Evolutionary conservation across 2,113 vertebrate genomes (phyloP), one percentile per base, ranked within the genome.

Genomic region (Rhinichthys klamathensis): DNA sequence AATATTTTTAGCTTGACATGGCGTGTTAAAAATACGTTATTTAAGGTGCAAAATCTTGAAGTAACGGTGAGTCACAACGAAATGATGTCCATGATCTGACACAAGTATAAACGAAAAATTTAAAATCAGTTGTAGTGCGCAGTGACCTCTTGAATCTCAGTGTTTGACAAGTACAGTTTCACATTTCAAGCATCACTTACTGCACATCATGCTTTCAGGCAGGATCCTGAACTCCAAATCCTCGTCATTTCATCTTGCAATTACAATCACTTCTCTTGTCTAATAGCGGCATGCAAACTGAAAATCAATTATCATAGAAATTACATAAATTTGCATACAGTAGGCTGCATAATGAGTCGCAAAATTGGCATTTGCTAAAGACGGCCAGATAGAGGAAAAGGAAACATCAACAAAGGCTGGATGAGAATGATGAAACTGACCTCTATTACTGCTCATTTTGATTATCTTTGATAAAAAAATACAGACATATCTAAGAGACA

Each of bases 251-350:
- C 58, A 46, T 63, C 35, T 46, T 63, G 58, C 56, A 61, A 63
- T 80, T 46, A 80, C 77, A 63, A 11, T 63, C 77, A 63, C 23
- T 63, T 27, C 23, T 44, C 21, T 80, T 61, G 38, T 44, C 58
- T 27, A 63, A 80, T 63, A 80, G 54, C 6, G 2, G 76, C 6
- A 15, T 0, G 9, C 30, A 18, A 56, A 35, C 30, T 21, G 35
- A 63, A n/a, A 63, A 3, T 11, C 12, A 61, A 63, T 80, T 63
- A 61, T 8, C 56, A 18, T 44, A 25, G n/a, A 44, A 80, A 46
- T 63, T 11, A 12, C 12, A 0, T 18, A 44, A 63, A 80, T 80
- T 78, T 25, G 54, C 76, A 10, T 78, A 80, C 58, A 63, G 77
- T 80, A 27, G 77, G 11, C 58, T 63, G n/a, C 23, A 63, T 46